These are phyloP conservation scores for Micromys minutus DNA, from an alignment of 2,113 vertebrate species.

Conservation along the genomic window DNA sequence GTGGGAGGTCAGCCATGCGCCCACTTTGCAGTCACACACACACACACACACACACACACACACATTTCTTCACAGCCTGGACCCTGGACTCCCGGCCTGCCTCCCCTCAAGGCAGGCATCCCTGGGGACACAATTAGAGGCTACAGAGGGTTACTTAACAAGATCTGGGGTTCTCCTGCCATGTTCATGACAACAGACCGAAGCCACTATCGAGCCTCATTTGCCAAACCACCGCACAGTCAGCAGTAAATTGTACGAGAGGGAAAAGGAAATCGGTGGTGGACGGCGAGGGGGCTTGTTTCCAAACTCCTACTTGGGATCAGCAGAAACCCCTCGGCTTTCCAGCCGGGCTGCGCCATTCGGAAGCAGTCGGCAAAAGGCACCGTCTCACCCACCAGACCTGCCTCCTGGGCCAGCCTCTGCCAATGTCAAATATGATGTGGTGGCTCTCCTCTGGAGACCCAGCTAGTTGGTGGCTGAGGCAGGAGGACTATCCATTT, in stretches of 20 bases:
- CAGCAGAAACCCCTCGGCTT: slow-evolving; percentile 28
- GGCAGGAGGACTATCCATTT: neutral
- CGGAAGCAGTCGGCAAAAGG: neutral
- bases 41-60: too few relatives aligned
- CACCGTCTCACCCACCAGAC: neutral
- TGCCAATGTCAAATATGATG: accelerated
- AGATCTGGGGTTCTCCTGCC: neutral
- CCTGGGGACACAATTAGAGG: slow-evolving; percentile 37
- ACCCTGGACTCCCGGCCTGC: neutral
- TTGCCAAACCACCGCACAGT: neutral
- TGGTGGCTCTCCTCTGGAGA: too few relatives aligned
- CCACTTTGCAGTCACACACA: neutral
- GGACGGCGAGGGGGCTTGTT: neutral
- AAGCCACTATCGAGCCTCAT: neutral
- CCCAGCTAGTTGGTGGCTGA: neutral
- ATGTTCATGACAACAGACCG: neutral
- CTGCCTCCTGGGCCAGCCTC: neutral
- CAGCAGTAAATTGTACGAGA: slow-evolving; percentile 38
- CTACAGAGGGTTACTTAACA: neutral
- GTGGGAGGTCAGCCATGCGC: neutral
- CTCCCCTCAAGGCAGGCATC: neutral
- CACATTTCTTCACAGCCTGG: neutral
- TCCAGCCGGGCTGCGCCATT: neutral
- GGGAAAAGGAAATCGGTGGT: neutral
- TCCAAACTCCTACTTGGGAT: neutral